Percentiles rank a stretch among this genome's conserved stretches.
Conservation (phyloP, 1,140 invertebrate species). For the Caerostris darwini region DNA sequence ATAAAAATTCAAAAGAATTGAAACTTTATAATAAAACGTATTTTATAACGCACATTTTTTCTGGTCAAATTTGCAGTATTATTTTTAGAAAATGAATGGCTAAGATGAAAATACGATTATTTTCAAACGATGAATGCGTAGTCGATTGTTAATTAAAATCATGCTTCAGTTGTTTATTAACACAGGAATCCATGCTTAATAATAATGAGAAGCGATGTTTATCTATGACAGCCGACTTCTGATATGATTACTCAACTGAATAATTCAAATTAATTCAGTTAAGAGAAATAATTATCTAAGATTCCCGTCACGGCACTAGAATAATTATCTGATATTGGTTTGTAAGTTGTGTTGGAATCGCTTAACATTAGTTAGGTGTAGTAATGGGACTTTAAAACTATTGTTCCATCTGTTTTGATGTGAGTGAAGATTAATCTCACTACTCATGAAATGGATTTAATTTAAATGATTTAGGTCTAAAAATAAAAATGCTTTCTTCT, state of each 20-base stretch:
- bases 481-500: no score
- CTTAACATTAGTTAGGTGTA: not conserved
- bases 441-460: no score
- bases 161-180: constrained; percentile 3
- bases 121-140: no score
- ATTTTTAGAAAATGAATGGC: no score
- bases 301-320: not conserved
- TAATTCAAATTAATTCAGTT: constrained; percentile 13
- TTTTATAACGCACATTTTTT: no score
- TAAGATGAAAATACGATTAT: no score
- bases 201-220: not conserved
- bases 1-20: no score
- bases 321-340: not conserved
- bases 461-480: no score
- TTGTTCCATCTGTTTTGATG: not conserved
- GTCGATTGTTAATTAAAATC: not conserved
- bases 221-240: not conserved
- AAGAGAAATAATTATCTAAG: constrained; percentile 11
- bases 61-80: no score
- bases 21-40: no score
- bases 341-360: not conserved
- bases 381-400: not conserved
- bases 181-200: not conserved
- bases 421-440: no score
- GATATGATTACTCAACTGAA: not conserved